Percentiles rank a stretch among this genome's conserved stretches.
phyloP scores from a whole-genome alignment of 2,888 invertebrate genomes.

The Chrysina gloriosa region DNA sequence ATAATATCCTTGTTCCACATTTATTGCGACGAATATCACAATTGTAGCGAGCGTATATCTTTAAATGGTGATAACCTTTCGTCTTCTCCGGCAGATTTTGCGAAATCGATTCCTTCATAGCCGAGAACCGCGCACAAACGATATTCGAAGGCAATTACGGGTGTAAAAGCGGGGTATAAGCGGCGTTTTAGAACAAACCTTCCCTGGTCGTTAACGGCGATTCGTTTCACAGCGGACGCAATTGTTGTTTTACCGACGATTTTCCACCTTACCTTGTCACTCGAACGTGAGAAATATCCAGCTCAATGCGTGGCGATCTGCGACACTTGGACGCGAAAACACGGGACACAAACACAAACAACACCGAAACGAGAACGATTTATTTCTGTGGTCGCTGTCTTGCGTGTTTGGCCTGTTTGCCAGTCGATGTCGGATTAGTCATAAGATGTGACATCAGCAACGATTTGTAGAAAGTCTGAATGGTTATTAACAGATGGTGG shows the following conservation, averaged over 20 bases:
- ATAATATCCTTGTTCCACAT: not conserved
- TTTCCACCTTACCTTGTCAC: constrained; percentile 15
- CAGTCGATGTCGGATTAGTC: constrained; percentile 5
- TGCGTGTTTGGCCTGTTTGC: too few relatives aligned
- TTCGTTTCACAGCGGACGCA: not conserved
- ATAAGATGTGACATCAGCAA: constrained; percentile 34
- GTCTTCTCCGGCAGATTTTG: not conserved
- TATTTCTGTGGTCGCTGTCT: constrained; percentile 15
- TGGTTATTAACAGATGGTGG: constrained; percentile 35
- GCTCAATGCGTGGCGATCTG: not conserved
- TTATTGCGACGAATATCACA: not conserved
- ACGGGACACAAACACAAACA: constrained; percentile 17
- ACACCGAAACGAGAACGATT: not conserved
- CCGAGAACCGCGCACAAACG: not conserved
- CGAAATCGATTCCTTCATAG: constrained; percentile 1
- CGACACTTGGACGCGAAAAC: constrained; percentile 6
- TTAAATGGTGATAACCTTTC: constrained; percentile 22
- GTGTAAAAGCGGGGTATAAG: not conserved
- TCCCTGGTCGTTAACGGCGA: not conserved
- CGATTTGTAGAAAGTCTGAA: constrained; percentile 33
- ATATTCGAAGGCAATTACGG: constrained; percentile 10
- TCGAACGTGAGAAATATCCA: constrained; percentile 11
- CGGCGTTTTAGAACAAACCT: not conserved
- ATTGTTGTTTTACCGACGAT: not conserved
- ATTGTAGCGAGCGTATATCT: not conserved